phyloP scores from a whole-genome alignment of 2,888 invertebrate genomes.

The Maniola hyperantus region DNA sequence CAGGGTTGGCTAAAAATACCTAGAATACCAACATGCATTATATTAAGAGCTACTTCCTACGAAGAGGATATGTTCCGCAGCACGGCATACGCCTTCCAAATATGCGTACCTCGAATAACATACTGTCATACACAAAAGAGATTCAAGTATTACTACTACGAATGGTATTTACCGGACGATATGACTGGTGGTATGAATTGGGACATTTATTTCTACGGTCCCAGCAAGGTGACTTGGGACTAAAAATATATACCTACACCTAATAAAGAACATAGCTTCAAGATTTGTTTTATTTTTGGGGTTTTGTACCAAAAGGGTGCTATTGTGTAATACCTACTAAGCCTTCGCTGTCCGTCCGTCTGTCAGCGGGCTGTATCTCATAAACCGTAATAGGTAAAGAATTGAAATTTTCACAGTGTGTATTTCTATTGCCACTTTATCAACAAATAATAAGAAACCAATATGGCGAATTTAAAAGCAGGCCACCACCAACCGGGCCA shows the following conservation, averaged over 20 bases:
- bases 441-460: too few relatives aligned
- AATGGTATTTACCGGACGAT: constrained; percentile 57
- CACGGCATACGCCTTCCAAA: constrained; percentile 57
- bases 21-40: constrained; percentile 63
- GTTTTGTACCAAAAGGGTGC: too few relatives aligned
- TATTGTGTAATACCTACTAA: too few relatives aligned
- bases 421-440: too few relatives aligned
- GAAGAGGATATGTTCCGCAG: constrained; percentile 50
- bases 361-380: too few relatives aligned
- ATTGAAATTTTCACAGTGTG: too few relatives aligned
- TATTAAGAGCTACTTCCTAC: constrained; percentile 49
- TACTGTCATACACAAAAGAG: constrained; percentile 52
- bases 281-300: neutral
- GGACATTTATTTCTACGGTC: constrained; percentile 59
- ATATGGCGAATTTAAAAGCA: too few relatives aligned
- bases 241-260: constrained; percentile 26
- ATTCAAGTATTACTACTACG: constrained; percentile 56
- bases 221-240: constrained; percentile 45
- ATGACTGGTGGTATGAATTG: constrained; percentile 51
- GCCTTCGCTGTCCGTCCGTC: too few relatives aligned
- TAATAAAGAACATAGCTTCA: neutral
- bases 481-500: too few relatives aligned
- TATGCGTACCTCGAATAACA: constrained; percentile 61
- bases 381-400: too few relatives aligned
- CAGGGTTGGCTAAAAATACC: constrained; percentile 60